Evolutionary conservation across 2,888 invertebrate genomes (phyloP).

Genomic region (Sesamia inferens): DNA sequence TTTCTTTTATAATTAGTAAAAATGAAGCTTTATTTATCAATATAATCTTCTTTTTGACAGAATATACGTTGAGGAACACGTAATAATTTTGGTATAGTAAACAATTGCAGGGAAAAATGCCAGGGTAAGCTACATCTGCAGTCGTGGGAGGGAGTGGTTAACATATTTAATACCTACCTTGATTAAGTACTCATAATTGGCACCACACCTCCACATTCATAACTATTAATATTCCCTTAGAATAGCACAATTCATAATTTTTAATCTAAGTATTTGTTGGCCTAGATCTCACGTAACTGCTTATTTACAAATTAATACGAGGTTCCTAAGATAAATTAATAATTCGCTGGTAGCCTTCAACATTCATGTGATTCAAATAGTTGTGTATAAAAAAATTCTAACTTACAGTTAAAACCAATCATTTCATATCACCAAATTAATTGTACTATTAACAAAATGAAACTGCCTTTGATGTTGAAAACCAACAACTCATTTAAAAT

Average conservation of each 20-base stretch:
- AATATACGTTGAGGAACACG: conserved; percentile 66
- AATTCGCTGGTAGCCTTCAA: conserved; percentile 14
- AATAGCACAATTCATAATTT: conserved; percentile 8
- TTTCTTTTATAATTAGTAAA: not conserved
- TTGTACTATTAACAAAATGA: conserved; percentile 13
- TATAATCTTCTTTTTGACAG: conserved; percentile 79
- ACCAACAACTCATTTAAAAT: not conserved
- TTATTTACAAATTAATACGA: conserved; percentile 5
- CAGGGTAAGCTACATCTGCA: conserved; percentile 86
- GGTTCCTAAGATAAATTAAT: conserved; percentile 9
- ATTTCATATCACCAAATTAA: not conserved
- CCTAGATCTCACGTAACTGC: not conserved
- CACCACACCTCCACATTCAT: conserved; percentile 73
- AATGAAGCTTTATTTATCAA: conserved; percentile 53
- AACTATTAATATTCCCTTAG: not conserved
- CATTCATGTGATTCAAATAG: not conserved
- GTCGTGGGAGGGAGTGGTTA: conserved; percentile 86
- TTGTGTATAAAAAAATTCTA: not conserved
- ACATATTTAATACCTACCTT: conserved; percentile 68
- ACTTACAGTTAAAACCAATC: not conserved
- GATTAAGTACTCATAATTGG: conserved; percentile 72
- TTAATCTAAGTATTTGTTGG: not conserved
- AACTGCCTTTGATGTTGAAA: conserved; percentile 3
- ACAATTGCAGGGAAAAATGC: conserved; percentile 81
- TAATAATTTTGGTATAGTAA: conserved; percentile 62